phyloP scores from a whole-genome alignment of 1,140 invertebrate species.

The Lamellibrachia luymesi region DNA sequence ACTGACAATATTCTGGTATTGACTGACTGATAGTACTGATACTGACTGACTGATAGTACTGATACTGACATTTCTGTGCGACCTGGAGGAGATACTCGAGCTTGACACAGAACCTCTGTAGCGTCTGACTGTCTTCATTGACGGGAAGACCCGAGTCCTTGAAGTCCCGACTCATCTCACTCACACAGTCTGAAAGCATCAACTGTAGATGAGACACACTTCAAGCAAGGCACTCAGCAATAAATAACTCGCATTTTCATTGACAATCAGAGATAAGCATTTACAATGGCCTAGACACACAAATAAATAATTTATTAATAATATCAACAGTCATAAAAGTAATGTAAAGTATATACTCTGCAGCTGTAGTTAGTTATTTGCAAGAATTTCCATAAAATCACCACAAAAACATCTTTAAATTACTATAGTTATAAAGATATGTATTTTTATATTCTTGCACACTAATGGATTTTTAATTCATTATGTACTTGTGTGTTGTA shows the following conservation, averaged over 20 bases:
- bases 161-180: conserved; percentile 43
- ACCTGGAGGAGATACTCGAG: conserved; percentile 54
- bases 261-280: neutral
- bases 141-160: conserved; percentile 47
- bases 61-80: conserved; percentile 50
- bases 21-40: too few relatives aligned
- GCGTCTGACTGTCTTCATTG: conserved; percentile 52
- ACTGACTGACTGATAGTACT: neutral
- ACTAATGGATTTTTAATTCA: too few relatives aligned
- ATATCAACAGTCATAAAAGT: too few relatives aligned
- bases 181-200: conserved; percentile 46
- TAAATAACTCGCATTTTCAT: neutral
- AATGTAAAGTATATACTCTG: too few relatives aligned
- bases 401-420: too few relatives aligned
- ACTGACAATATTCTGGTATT: too few relatives aligned
- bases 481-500: too few relatives aligned
- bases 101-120: conserved; percentile 57
- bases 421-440: too few relatives aligned
- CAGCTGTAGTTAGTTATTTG: too few relatives aligned
- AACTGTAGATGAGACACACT: neutral
- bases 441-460: too few relatives aligned
- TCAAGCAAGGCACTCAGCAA: neutral
- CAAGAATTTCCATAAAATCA: too few relatives aligned
- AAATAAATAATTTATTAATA: too few relatives aligned
- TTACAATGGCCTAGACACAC: neutral